Evolutionary conservation across 37 sponge, comb jelly and placozoan species (phyloP).

Genomic region (Corticium candelabrum): DNA sequence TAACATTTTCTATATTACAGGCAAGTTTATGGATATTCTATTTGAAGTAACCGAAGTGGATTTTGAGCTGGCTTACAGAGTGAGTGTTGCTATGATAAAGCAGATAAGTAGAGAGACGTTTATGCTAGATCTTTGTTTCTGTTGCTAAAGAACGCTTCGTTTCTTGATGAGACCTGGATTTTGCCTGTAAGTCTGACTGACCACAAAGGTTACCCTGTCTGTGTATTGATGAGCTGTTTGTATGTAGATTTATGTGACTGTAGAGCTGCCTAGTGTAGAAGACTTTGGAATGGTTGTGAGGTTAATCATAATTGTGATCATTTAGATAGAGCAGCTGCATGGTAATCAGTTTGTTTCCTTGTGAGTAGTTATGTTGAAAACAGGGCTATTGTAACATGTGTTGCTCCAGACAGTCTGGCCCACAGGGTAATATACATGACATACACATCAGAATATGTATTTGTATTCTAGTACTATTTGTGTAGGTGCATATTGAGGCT

Average conservation of each 20-base stretch:
- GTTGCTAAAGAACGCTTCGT: conserved; percentile 26
- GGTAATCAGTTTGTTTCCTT: neutral
- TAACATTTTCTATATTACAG: conserved; percentile 13
- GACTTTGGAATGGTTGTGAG: neutral
- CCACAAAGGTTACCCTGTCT: neutral
- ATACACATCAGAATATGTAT: too few species aligned
- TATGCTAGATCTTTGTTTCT: too few species aligned
- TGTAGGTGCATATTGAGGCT: neutral
- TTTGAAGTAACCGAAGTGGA: conserved; percentile 65
- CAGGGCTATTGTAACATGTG: neutral
- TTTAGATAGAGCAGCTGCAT: too few species aligned
- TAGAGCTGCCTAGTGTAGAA: neutral
- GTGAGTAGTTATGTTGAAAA: neutral
- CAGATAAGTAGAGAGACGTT: too few species aligned
- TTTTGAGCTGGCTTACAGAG: conserved; percentile 26
- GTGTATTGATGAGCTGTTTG: neutral
- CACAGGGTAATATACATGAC: neutral
- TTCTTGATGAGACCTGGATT: conserved; percentile 66
- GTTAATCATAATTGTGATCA: too few species aligned
- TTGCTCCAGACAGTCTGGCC: neutral
- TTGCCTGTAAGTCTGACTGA: conserved; percentile 34
- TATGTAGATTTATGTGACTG: neutral
- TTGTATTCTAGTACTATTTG: too few species aligned
- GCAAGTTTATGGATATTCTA: conserved; percentile 29
- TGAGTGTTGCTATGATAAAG: too few species aligned